These are phyloP conservation scores for Chymomyza amoena DNA, from an alignment of 2,888 invertebrate genomes.

Conservation along the genomic window DNA sequence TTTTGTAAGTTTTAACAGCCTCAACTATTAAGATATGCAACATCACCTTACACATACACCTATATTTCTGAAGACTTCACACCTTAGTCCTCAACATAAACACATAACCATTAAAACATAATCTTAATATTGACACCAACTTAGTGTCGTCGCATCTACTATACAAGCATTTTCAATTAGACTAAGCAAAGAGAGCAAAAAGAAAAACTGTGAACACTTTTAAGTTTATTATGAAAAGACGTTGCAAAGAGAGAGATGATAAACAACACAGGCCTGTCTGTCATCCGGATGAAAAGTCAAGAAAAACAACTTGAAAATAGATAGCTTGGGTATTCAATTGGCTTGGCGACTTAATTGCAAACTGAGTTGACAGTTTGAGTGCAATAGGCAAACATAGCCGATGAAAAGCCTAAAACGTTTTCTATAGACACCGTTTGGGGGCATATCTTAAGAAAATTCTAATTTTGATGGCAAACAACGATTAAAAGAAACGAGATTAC, in stretches of 20 bases:
- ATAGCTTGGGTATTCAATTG: neutral
- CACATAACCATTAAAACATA: neutral
- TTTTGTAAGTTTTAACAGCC: no score
- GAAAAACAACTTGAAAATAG: conserved; percentile 1
- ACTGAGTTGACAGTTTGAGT: neutral
- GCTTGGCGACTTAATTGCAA: conserved; percentile 1
- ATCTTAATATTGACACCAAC: conserved; percentile 8
- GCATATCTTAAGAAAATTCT: conserved; percentile 69
- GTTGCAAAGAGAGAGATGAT: neutral
- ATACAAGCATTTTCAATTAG: conserved; percentile 44
- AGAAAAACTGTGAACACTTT: conserved; percentile 8
- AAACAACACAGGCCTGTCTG: neutral
- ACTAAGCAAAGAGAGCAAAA: conserved; percentile 45
- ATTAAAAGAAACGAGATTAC: conserved; percentile 78
- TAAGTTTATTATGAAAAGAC: neutral
- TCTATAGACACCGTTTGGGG: neutral
- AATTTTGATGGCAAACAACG: conserved; percentile 79
- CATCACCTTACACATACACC: neutral
- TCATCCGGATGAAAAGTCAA: neutral
- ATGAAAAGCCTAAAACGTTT: conserved; percentile 25
- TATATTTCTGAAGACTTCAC: neutral
- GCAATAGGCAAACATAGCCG: conserved; percentile 36
- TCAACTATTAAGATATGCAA: neutral
- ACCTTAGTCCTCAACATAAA: neutral
- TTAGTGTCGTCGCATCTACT: conserved; percentile 25